Percentiles rank a stretch among this genome's conserved stretches.
Evolutionary conservation across 2,113 vertebrate species (phyloP).

Genomic region (Isurus oxyrinchus): DNA sequence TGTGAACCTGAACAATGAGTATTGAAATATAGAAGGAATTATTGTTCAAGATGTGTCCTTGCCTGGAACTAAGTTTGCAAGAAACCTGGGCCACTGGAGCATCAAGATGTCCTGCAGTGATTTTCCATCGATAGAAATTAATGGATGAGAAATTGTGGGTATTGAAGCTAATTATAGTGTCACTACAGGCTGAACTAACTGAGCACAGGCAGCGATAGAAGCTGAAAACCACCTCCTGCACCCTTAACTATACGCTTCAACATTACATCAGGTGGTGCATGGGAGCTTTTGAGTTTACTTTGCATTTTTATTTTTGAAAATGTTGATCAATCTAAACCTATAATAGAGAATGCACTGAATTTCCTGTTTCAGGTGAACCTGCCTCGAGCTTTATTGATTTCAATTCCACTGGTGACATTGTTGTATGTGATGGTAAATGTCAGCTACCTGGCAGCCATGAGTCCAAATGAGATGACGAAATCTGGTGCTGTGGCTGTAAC

Average conservation of each 20-base stretch:
- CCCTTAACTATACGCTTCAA: background rate
- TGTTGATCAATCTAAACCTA: background rate
- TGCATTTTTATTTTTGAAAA: background rate
- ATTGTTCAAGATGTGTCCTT: background rate
- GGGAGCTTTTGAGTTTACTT: background rate
- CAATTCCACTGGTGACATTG: conserved; percentile 73
- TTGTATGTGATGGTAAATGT: conserved; percentile 78
- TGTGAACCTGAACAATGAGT: background rate
- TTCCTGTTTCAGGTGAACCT: conserved; percentile 66
- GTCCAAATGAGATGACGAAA: conserved; percentile 66
- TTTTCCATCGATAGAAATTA: background rate
- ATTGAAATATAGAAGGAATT: background rate
- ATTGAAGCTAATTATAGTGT: background rate
- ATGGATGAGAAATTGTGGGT: background rate
- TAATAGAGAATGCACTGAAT: background rate
- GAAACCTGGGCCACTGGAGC: background rate
- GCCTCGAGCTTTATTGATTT: conserved; percentile 69
- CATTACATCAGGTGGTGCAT: background rate
- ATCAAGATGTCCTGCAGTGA: background rate
- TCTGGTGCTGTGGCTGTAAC: conserved; percentile 73
- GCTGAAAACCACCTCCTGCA: too few species aligned
- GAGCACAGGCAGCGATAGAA: too few species aligned
- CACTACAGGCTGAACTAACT: background rate
- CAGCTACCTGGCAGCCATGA: conserved; percentile 79
- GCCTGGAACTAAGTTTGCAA: background rate